Evolutionary conservation across 2,888 invertebrate species (phyloP).

Genomic region (Agriopis aurantiaria): DNA sequence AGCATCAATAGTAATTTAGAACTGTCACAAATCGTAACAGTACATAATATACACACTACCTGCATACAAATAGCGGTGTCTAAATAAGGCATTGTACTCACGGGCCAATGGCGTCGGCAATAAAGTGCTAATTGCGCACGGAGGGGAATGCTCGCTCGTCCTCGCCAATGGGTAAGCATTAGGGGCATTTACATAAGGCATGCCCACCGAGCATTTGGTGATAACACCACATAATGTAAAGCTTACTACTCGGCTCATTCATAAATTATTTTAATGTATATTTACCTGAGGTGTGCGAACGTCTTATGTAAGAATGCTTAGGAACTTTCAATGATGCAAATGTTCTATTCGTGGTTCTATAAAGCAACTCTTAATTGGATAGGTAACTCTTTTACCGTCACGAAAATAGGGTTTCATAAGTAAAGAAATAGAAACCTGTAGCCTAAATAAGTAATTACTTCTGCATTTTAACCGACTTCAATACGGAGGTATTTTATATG

Average conservation of each 20-base stretch:
- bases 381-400: too few relatives aligned
- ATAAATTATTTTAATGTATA: background rate
- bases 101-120: conserved; percentile 71
- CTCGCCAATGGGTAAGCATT: conserved; percentile 84
- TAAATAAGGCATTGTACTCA: conserved; percentile 53
- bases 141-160: conserved; percentile 81
- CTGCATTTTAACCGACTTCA: too few relatives aligned
- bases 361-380: too few relatives aligned
- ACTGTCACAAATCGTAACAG: background rate
- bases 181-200: conserved; percentile 70
- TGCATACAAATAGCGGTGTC: conserved; percentile 30
- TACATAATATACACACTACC: conserved; percentile 7
- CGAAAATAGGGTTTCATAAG: too few relatives aligned
- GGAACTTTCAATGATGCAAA: too few relatives aligned
- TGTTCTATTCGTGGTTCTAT: too few relatives aligned
- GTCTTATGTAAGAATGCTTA: background rate
- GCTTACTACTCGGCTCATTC: background rate
- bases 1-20: too few relatives aligned
- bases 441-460: too few relatives aligned
- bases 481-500: too few relatives aligned
- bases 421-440: too few relatives aligned
- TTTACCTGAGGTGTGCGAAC: background rate
- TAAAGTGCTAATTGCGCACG: conserved; percentile 81
- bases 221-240: conserved; percentile 28
- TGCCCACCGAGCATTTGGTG: conserved; percentile 49